Conservation (phyloP, 2,113 vertebrate genomes). For the Xiphophorus maculatus region DNA sequence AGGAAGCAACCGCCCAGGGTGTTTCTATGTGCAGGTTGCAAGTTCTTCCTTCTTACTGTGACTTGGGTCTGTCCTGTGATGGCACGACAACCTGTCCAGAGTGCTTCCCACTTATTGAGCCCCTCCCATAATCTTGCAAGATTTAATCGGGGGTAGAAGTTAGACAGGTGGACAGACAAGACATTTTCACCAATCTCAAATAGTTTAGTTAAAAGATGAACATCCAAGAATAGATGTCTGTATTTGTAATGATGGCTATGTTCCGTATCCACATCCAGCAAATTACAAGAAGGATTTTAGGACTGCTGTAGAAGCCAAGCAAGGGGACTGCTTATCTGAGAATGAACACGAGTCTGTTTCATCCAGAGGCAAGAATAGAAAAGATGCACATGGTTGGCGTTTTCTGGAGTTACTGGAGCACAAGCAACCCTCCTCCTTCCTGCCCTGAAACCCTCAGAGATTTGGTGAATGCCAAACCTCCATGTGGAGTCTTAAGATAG, state of each 20-base stretch:
- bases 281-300: constrained; percentile 30
- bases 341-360: constrained; percentile 31
- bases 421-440: constrained; percentile 64
- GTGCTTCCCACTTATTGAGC: background rate
- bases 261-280: constrained; percentile 9
- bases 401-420: constrained; percentile 68
- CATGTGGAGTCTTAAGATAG: constrained; percentile 82
- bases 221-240: background rate
- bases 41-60: background rate
- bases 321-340: constrained; percentile 62
- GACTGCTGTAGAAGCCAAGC: constrained; percentile 52
- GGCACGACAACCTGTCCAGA: background rate
- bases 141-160: background rate
- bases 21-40: background rate
- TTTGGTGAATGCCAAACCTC: constrained; percentile 79
- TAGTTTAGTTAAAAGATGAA: background rate
- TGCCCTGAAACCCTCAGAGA: constrained; percentile 73
- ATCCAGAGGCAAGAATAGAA: constrained; percentile 66
- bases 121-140: background rate
- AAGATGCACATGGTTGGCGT: constrained; percentile 51
- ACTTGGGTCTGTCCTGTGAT: background rate
- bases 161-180: background rate
- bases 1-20: background rate
- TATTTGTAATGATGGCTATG: constrained; percentile 14
- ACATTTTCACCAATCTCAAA: background rate